Conservation (phyloP, 1,140 invertebrate genomes). For the Diorhabda elongata region DNA sequence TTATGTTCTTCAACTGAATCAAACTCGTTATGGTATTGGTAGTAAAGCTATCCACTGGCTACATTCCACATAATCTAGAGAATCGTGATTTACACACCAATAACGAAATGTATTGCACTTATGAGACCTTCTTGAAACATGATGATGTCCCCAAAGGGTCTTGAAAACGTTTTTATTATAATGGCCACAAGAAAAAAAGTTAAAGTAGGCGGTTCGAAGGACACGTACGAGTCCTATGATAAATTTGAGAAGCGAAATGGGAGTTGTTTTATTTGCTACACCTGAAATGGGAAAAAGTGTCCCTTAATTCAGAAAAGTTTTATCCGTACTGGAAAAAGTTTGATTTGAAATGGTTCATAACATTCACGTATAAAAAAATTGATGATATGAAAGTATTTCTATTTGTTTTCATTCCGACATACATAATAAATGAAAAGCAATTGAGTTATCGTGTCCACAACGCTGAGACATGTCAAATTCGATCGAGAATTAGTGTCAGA, state of each 20-base stretch:
- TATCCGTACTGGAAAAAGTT: not conserved
- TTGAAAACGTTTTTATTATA: constrained; percentile 12
- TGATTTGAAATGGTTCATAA: not conserved
- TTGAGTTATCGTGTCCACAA: no score
- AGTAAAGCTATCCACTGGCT: not conserved
- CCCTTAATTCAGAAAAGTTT: not conserved
- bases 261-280: not conserved
- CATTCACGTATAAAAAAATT: no score
- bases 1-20: not conserved
- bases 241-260: constrained; percentile 1
- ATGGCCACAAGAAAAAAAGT: not conserved
- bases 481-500: no score
- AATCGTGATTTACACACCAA: constrained; percentile 7
- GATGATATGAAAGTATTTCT: no score
- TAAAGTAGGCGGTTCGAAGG: constrained; percentile 9
- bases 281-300: not conserved
- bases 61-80: constrained; percentile 4
- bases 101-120: constrained; percentile 12
- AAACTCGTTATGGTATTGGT: not conserved
- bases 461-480: no score
- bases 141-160: constrained; percentile 12
- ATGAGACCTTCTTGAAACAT: constrained; percentile 10
- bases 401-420: no score
- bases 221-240: constrained; percentile 11
- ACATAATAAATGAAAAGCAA: no score